Conservation (phyloP, 2,113 vertebrate species). For the Charina bottae region DNA sequence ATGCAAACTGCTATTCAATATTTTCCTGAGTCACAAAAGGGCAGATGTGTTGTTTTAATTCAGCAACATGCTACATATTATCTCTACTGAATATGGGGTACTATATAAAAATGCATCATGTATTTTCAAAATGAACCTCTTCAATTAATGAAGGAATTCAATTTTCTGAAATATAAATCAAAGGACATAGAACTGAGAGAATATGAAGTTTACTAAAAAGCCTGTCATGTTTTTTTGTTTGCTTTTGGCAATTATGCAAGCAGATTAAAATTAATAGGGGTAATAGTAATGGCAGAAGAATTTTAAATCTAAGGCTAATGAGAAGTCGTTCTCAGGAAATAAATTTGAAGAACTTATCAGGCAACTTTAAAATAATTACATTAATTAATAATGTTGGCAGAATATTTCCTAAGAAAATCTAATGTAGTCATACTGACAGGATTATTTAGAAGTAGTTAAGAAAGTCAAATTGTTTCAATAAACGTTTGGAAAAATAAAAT, state of each 20-base stretch:
- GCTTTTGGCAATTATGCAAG: not conserved
- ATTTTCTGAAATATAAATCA: not conserved
- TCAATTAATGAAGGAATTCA: not conserved
- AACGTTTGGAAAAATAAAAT: not conserved
- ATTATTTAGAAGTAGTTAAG: not conserved
- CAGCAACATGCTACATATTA: not conserved
- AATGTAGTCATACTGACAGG: not conserved
- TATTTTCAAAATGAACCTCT: too few species aligned
- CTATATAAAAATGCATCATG: not conserved
- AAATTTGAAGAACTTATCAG: not conserved
- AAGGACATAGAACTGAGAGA: not conserved
- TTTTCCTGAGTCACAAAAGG: conserved; percentile 32
- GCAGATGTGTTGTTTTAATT: conserved; percentile 27
- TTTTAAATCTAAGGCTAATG: not conserved
- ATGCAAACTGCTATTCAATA: not conserved
- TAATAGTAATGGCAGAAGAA: not conserved
- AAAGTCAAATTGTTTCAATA: not conserved
- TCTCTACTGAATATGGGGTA: not conserved
- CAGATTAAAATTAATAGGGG: not conserved
- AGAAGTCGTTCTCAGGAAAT: not conserved
- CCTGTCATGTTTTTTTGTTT: not conserved
- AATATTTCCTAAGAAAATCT: not conserved
- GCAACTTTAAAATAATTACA: not conserved
- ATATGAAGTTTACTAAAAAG: not conserved
- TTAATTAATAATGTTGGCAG: not conserved